Conservation (phyloP, 2,888 invertebrate species). For the Anaspis maculata region DNA sequence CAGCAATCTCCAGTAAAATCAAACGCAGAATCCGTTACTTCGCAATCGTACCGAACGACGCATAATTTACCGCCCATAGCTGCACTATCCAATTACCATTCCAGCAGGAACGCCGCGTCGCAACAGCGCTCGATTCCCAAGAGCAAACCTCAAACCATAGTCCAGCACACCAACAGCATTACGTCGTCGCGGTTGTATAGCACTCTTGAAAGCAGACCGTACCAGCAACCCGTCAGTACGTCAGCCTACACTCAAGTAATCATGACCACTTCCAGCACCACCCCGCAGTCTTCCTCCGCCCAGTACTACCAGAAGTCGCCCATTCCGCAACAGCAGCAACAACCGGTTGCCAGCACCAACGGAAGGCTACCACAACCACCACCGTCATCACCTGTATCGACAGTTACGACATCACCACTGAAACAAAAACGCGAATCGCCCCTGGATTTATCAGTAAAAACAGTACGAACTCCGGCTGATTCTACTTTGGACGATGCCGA, state of each 20-base stretch:
- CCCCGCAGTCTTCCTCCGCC: conserved; percentile 25
- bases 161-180: conserved; percentile 9
- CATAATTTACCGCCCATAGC: conserved; percentile 49
- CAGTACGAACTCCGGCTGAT: conserved; percentile 80
- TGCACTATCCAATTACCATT: conserved; percentile 44
- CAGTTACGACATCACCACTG: no score
- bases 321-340: conserved; percentile 7
- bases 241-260: conserved; percentile 22
- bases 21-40: conserved; percentile 16
- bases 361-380: conserved; percentile 21
- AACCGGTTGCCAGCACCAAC: not conserved
- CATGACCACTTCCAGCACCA: conserved; percentile 34
- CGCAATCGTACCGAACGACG: conserved; percentile 33
- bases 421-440: conserved; percentile 61
- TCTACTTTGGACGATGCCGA: conserved; percentile 68
- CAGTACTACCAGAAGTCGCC: conserved; percentile 29
- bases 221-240: conserved; percentile 7
- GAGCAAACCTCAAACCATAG: conserved; percentile 5
- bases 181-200: no score
- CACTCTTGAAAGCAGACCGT: no score
- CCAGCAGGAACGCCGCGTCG: conserved; percentile 30
- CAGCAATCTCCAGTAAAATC: no score
- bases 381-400: no score
- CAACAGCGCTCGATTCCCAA: conserved; percentile 11
- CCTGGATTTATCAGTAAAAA: conserved; percentile 81